These are phyloP conservation scores for Agapornis canus DNA, from an alignment of 2,797 vertebrate genomes.

Conservation along the genomic window DNA sequence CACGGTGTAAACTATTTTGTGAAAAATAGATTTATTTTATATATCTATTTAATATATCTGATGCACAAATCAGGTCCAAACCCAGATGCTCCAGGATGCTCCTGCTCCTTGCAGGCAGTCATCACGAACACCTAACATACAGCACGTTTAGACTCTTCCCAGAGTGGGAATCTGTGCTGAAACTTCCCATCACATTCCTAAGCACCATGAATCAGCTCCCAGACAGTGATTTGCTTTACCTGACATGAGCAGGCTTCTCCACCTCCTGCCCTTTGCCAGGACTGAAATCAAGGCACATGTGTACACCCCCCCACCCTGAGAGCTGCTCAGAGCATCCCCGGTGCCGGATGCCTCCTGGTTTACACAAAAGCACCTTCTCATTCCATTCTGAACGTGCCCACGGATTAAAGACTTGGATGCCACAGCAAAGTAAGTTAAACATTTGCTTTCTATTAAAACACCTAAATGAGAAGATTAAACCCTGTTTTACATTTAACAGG, in stretches of 20 bases:
- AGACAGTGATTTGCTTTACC: background rate
- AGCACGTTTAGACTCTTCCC: background rate
- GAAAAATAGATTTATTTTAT: background rate
- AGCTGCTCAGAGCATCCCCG: background rate
- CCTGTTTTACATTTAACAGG: conserved; percentile 68
- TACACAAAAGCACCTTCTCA: conserved; percentile 1
- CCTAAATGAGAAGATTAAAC: conserved; percentile 79
- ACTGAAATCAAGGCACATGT: background rate
- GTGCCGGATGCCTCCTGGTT: background rate
- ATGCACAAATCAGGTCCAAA: background rate
- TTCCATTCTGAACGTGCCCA: conserved; percentile 39
- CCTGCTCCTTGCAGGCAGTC: background rate
- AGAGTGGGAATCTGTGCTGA: background rate
- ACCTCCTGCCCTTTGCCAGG: background rate
- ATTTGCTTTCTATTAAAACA: conserved; percentile 77
- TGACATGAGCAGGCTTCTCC: background rate
- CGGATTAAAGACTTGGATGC: conserved; percentile 68
- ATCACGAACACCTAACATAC: background rate
- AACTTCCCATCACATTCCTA: background rate
- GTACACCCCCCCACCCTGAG: background rate
- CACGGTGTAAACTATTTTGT: background rate
- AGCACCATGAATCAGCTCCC: background rate
- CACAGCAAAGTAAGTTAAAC: conserved; percentile 73
- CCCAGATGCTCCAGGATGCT: background rate
- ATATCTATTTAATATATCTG: background rate